Conservation (phyloP, 2,113 vertebrate genomes). For the Pongo pygmaeus region DNA sequence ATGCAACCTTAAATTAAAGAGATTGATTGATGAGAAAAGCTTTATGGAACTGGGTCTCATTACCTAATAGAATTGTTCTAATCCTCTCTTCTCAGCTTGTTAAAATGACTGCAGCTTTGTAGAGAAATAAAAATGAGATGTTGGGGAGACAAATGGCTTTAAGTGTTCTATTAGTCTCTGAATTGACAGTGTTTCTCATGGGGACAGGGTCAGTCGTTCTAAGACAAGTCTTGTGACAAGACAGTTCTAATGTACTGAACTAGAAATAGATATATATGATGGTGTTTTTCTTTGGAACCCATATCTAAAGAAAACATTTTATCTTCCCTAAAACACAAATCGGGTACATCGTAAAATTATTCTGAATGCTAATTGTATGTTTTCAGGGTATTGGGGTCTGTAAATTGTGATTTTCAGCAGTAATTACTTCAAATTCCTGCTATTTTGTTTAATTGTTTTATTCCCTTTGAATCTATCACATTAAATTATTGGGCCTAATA, state of each 20-base stretch:
- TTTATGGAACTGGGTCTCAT: not conserved
- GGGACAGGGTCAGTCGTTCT: not conserved
- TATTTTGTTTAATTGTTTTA: conserved; percentile 39
- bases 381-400: not conserved
- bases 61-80: not conserved
- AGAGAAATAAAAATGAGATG: not conserved
- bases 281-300: not conserved
- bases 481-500: not conserved
- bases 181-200: not conserved
- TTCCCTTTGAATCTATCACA: not conserved
- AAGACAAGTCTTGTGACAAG: not conserved
- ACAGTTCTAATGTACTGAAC: not conserved
- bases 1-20: not conserved
- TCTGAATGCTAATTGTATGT: conserved; percentile 62
- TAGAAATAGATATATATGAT: not conserved
- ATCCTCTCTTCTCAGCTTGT: not conserved
- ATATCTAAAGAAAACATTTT: not conserved
- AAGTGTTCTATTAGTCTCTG: not conserved
- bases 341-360: conserved; percentile 33
- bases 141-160: not conserved
- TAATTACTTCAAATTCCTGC: not conserved
- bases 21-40: not conserved
- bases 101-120: not conserved
- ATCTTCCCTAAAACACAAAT: conserved; percentile 57
- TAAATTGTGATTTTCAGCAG: conserved; percentile 14